Evolutionary conservation across 2,797 vertebrate genomes (phyloP).

Genomic region (Phoxinus dragarum): DNA sequence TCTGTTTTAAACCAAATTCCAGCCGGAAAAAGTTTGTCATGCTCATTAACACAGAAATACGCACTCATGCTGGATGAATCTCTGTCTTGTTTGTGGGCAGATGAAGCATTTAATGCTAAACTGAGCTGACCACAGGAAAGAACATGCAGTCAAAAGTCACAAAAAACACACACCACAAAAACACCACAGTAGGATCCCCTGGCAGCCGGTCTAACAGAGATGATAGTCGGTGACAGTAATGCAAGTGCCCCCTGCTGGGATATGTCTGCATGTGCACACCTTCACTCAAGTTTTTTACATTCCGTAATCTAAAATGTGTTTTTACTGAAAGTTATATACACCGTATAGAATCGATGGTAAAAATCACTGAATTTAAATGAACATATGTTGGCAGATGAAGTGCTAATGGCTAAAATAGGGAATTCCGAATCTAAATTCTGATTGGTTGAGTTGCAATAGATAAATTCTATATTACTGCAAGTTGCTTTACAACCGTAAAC

Average conservation of each 20-base stretch:
- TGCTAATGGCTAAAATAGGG: not conserved
- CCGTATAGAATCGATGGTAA: not conserved
- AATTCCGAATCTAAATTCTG: not conserved
- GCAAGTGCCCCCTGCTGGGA: conserved; percentile 75
- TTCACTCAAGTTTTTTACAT: not conserved
- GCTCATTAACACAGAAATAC: not conserved
- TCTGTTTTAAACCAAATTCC: not conserved
- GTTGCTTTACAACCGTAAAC: not conserved
- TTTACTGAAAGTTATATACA: not conserved
- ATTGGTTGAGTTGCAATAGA: not conserved
- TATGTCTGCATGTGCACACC: conserved; percentile 10
- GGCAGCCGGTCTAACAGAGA: not conserved
- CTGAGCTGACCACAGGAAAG: not conserved
- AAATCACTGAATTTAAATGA: not conserved
- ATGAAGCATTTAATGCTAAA: not conserved
- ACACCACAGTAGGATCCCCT: not conserved
- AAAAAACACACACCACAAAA: not conserved
- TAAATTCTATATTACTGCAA: not conserved
- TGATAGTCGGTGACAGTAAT: conserved; percentile 54
- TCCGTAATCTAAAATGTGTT: not conserved
- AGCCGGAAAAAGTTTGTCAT: not conserved
- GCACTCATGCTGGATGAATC: conserved; percentile 9
- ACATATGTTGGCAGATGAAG: not conserved
- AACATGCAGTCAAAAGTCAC: not conserved
- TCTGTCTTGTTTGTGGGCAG: conserved; percentile 3